phyloP scores from a whole-genome alignment of 2,113 vertebrate genomes.

The Etia nguti region DNA sequence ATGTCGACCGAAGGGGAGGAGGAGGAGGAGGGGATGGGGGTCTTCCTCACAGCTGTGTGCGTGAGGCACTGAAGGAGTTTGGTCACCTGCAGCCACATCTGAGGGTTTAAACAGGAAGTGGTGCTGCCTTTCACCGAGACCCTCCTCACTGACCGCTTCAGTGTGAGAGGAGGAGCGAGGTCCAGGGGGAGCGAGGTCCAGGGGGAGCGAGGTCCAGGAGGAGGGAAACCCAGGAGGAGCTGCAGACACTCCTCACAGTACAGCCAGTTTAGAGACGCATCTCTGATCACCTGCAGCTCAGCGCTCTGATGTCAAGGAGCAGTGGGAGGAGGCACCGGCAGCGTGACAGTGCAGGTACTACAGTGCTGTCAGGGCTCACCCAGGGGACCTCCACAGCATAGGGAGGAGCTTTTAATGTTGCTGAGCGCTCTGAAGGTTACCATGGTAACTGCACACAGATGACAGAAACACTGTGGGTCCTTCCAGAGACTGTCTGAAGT shows the following conservation, averaged over 20 bases:
- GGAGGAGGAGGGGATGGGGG: neutral
- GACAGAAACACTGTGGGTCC: too few species aligned
- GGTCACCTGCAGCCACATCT: neutral
- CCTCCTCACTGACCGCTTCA: neutral
- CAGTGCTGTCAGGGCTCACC: neutral
- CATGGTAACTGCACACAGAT: neutral
- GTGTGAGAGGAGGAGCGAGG: neutral
- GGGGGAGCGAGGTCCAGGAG: rapidly evolving
- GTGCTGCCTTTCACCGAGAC: neutral
- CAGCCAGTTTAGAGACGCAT: neutral
- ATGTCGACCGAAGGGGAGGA: neutral
- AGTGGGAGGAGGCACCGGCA: neutral
- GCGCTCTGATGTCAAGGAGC: neutral
- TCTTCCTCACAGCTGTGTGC: neutral
- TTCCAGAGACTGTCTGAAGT: neutral
- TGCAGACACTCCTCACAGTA: neutral
- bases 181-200: rapidly evolving
- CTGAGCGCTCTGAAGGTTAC: neutral
- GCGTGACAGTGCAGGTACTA: neutral
- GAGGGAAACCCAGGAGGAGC: rapidly evolving
- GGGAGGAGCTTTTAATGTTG: neutral
- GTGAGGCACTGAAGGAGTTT: neutral
- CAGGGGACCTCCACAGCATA: neutral
- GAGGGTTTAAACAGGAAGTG: neutral
- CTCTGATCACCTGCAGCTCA: neutral